phyloP scores from a whole-genome alignment of 1,140 invertebrate species.

The Sipha flava region DNA sequence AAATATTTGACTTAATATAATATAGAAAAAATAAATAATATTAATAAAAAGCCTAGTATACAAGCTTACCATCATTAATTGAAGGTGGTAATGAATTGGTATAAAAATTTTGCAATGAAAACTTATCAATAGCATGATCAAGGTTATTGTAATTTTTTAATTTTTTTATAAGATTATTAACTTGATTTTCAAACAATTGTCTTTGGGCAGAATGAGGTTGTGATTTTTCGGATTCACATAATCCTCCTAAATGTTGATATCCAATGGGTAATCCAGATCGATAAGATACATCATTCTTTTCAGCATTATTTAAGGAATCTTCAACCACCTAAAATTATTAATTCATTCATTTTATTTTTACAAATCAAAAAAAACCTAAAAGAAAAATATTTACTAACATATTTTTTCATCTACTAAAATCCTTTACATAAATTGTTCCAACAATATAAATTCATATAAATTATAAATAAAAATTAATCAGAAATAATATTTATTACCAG shows the following conservation, averaged over 20 bases:
- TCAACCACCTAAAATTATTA: constrained; percentile 54
- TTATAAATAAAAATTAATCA: no score
- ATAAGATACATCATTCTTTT: constrained; percentile 60
- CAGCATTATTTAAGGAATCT: constrained; percentile 61
- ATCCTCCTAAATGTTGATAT: constrained; percentile 46
- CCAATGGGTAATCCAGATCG: constrained; percentile 72
- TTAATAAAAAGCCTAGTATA: neutral
- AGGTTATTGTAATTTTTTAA: constrained; percentile 60
- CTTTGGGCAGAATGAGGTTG: constrained; percentile 35
- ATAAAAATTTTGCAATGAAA: constrained; percentile 70
- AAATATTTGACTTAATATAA: neutral
- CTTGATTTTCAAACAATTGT: constrained; percentile 49
- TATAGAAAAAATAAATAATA: neutral
- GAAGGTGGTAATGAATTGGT: constrained; percentile 81
- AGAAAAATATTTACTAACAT: no score
- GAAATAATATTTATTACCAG: no score
- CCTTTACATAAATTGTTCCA: no score
- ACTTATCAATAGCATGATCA: constrained; percentile 67
- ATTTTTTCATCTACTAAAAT: no score
- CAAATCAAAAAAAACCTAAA: no score
- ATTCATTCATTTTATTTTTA: neutral
- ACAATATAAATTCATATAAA: no score
- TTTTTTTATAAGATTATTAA: constrained; percentile 55
- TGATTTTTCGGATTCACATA: neutral
- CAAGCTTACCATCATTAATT: constrained; percentile 49